phyloP scores from a whole-genome alignment of 2,888 invertebrate species.

The Strigamia transsilvanica region DNA sequence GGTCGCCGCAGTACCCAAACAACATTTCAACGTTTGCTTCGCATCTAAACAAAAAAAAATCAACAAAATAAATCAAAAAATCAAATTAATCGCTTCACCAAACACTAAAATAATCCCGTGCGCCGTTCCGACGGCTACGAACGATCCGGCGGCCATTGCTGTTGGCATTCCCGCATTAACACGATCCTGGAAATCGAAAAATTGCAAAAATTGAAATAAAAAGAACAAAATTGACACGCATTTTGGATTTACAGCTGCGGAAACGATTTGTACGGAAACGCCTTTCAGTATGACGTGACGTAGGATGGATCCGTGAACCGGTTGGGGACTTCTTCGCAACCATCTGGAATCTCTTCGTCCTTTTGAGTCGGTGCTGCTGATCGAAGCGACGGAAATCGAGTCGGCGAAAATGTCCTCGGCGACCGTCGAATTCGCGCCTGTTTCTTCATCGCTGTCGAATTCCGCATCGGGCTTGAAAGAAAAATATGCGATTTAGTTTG shows the following conservation, averaged over 20 bases:
- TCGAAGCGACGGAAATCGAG: conserved; percentile 61
- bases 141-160: conserved; percentile 75
- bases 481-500: too few species aligned
- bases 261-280: conserved; percentile 85
- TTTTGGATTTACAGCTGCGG: conserved; percentile 84
- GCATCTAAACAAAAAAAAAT: conserved; percentile 61
- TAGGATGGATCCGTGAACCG: conserved; percentile 72
- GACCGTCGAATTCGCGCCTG: conserved; percentile 54
- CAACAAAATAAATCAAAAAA: conserved; percentile 25
- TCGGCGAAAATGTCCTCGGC: conserved; percentile 56
- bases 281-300: conserved; percentile 84
- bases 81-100: conserved; percentile 67
- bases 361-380: conserved; percentile 60
- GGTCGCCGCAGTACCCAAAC: conserved; percentile 72
- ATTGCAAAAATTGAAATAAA: too few species aligned
- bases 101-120: conserved; percentile 90
- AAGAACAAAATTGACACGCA: too few species aligned
- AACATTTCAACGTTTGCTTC: conserved; percentile 88
- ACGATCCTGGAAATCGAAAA: conserved; percentile 72
- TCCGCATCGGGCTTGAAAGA: conserved; percentile 57
- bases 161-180: conserved; percentile 89
- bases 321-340: conserved; percentile 64
- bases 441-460: conserved; percentile 61
- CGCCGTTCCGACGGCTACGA: conserved; percentile 91
- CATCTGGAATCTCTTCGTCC: conserved; percentile 62